Conservation (phyloP, 2,113 vertebrate genomes). For the Dipodomys merriami region DNA sequence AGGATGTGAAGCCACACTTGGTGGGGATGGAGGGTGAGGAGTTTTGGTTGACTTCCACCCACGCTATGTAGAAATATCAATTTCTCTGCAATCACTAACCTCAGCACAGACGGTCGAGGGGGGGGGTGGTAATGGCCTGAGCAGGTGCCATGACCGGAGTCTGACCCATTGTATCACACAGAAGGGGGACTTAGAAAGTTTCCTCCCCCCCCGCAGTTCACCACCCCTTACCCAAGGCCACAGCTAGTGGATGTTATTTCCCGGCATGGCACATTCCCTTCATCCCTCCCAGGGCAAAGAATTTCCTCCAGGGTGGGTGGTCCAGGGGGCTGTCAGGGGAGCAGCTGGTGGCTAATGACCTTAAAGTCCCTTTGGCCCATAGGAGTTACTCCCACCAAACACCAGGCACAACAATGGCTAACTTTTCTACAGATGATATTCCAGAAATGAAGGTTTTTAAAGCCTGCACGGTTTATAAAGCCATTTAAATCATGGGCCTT, state of each 20-base stretch:
- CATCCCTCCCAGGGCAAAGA: not conserved
- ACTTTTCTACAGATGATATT: not conserved
- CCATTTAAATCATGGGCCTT: not conserved
- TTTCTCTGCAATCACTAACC: not conserved
- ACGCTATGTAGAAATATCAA: not conserved
- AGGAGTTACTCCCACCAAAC: fast-evolving
- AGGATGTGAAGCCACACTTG: fast-evolving
- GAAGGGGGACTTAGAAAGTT: not conserved
- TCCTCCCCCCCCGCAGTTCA: not conserved
- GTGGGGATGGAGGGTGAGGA: not conserved
- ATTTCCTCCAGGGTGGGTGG: not conserved
- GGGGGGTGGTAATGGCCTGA: not conserved
- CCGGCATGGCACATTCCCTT: no score
- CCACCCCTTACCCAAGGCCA: not conserved
- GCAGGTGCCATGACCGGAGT: fast-evolving
- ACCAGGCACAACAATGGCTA: fast-evolving
- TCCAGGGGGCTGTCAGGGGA: not conserved
- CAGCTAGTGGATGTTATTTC: not conserved
- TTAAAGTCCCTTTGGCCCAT: fast-evolving
- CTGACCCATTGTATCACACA: not conserved
- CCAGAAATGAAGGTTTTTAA: not conserved
- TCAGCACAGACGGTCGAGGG: not conserved
- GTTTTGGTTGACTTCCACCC: not conserved
- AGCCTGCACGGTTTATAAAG: no score
- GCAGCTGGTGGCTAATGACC: not conserved